These are phyloP conservation scores for Drosophila mimica DNA, from an alignment of 2,888 invertebrate genomes.

Conservation along the genomic window DNA sequence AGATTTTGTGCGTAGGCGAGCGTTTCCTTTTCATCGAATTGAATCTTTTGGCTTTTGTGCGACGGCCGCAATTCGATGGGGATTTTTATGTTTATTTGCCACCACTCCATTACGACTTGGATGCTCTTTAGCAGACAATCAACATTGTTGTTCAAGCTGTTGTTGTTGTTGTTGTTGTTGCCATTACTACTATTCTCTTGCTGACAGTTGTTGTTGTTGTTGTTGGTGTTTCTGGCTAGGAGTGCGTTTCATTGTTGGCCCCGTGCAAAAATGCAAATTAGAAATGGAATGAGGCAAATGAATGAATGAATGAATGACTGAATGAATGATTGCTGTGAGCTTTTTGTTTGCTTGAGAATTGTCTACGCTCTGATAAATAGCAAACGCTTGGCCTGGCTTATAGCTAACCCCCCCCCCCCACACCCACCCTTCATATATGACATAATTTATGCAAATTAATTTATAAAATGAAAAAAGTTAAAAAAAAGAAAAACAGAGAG, in stretches of 20 bases:
- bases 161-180: constrained; percentile 14
- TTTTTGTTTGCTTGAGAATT: constrained; percentile 30
- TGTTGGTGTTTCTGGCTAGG: neutral
- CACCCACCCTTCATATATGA: constrained; percentile 54
- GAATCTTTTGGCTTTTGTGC: constrained; percentile 63
- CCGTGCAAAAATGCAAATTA: constrained; percentile 81
- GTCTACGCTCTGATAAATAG: constrained; percentile 63
- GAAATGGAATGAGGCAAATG: constrained; percentile 49
- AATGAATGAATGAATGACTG: constrained; percentile 27
- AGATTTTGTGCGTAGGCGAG: constrained; percentile 75
- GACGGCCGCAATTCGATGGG: constrained; percentile 70
- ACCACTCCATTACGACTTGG: constrained; percentile 79
- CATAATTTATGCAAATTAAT: constrained; percentile 80
- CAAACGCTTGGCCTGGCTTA: constrained; percentile 66
- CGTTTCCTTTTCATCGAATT: constrained; percentile 55
- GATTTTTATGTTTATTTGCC: constrained; percentile 78
- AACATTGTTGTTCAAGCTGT: constrained; percentile 55
- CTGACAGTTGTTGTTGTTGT: constrained; percentile 19
- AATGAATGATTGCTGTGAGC: constrained; percentile 56
- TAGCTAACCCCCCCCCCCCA: constrained; percentile 43
- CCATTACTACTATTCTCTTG: neutral
- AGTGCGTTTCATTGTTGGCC: constrained; percentile 13
- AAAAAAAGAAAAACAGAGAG: constrained; percentile 1
- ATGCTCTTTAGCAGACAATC: constrained; percentile 81
- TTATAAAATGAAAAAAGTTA: constrained; percentile 54